Conservation (phyloP, 2,797 vertebrate genomes). For the Pangasius mekongensis region DNA sequence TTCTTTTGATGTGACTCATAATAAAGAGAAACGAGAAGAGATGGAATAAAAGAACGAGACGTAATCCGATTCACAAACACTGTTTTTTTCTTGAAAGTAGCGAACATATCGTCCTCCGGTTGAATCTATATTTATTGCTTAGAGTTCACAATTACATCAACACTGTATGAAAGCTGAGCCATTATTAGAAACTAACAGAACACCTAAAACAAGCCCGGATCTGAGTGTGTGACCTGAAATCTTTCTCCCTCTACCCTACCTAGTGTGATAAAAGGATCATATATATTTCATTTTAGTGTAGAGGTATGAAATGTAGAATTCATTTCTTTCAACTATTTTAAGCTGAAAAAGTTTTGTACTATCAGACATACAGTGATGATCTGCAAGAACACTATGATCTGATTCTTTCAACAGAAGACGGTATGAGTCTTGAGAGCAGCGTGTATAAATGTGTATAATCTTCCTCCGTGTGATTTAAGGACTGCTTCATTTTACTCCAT, state of each 20-base stretch:
- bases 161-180: not conserved
- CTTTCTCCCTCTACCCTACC: not conserved
- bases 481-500: not conserved
- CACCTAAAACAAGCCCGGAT: not conserved
- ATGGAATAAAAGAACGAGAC: not conserved
- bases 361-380: not conserved
- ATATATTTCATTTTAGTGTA: not conserved
- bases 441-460: no score
- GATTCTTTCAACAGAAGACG: not conserved
- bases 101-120: not conserved
- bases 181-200: not conserved
- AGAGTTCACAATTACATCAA: not conserved
- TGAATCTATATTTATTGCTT: not conserved
- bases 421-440: not conserved
- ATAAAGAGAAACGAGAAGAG: not conserved
- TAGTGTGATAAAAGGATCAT: not conserved
- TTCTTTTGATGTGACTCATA: not conserved
- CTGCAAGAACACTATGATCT: not conserved
- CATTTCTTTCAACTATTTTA: not conserved
- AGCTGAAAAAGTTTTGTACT: not conserved
- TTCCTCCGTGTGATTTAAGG: not conserved
- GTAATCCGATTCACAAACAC: not conserved
- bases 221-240: not conserved
- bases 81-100: not conserved
- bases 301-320: not conserved